Conservation (phyloP, 2,113 vertebrate species). For the Cyphomyrus discorhynchus region DNA sequence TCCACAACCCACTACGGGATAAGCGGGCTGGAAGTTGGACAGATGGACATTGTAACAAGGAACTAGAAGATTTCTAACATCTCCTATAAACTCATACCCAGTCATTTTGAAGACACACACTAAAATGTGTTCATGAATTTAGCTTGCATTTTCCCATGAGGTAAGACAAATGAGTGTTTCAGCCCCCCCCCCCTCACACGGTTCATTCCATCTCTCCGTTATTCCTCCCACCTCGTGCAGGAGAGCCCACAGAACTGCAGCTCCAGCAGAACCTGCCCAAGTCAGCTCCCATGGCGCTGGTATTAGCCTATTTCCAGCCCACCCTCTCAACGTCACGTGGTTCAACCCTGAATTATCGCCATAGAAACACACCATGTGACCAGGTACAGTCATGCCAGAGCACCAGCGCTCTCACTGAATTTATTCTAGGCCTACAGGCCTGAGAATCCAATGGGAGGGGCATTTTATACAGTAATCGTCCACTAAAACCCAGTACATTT, state of each 20-base stretch:
- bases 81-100: background rate
- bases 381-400: background rate
- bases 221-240: background rate
- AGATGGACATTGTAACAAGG: background rate
- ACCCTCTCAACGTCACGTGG: background rate
- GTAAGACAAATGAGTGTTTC: background rate
- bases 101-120: background rate
- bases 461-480: background rate
- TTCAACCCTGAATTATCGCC: conserved; percentile 9
- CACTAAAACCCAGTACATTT: background rate
- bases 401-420: background rate
- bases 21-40: background rate
- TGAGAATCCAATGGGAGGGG: background rate
- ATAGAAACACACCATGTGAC: conserved; percentile 13
- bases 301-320: conserved; percentile 6
- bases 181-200: background rate
- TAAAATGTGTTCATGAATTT: background rate
- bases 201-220: background rate
- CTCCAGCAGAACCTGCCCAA: background rate
- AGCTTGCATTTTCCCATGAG: background rate
- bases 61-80: background rate
- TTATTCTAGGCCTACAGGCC: background rate
- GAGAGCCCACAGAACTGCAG: background rate
- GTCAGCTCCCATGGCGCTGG: conserved; percentile 2
- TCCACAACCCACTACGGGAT: background rate